Evolutionary conservation across 2,888 invertebrate genomes (phyloP), one percentile per base, ranked within the genome.

Genomic region (Stenoptilia bipunctidactyla): DNA sequence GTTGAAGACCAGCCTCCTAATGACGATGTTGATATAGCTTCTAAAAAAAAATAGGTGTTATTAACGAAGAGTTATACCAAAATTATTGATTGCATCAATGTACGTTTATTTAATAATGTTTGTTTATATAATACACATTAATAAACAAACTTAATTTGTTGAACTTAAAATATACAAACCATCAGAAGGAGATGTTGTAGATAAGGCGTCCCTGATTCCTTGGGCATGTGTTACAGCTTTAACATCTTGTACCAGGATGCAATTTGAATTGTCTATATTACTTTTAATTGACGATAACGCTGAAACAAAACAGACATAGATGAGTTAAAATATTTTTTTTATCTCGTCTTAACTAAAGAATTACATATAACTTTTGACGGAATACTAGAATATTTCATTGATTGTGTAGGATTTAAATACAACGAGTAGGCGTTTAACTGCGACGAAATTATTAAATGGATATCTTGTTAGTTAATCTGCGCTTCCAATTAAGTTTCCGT

Each of bases 271-370:
- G 87, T 94, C 93, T 88, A 92, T 90, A 83, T 90, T 90, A 73
- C 91, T 90, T 84, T 93, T 91, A 92, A 94, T 93, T 71, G 93
- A 93, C 86, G 92, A 93, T 85, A 93, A 91, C 73, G 93, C 93
- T 94, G 89, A 36, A 90, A 90, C 64, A 75, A 74, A 61, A 48
- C 56, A 50, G n/a, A n/a, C n/a, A n/a, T n/a, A n/a, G n/a, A 52
- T 25, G 5, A 25, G 27, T 25, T 49, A 34, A 27, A 40, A 13
- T 27, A 35, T 40, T 12, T 38, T 44, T 42, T 42, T 35, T 41
- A 44, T 42, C 20, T n/a, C n/a, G n/a, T n/a, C n/a, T n/a, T 36
- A 38, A n/a, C 20, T 20, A 20, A 20, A 8, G 3, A 20, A 20
- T 20, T 5, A 8, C 8, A 3, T 5, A 20, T 20, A 20, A 20